Evolutionary conservation across 2,888 invertebrate species (phyloP), one percentile per base, ranked within the genome.

Genomic region (Gastracanthus pulcherrimus): DNA sequence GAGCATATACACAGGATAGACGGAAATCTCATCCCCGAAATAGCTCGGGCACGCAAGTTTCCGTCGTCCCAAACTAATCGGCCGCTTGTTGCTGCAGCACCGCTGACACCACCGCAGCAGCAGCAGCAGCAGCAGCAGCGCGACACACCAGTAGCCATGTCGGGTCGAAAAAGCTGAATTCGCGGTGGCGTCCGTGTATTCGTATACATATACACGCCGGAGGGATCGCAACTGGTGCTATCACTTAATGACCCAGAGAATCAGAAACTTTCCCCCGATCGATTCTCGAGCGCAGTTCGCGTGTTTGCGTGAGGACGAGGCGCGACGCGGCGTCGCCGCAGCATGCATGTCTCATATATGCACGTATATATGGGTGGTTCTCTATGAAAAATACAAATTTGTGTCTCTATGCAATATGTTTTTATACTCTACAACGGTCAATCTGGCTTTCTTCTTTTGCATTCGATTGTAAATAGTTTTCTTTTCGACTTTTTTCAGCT

Each of bases 231-330:
- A 76, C 64, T 76, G 70, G 75, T 76, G 70, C 51, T 75, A 64
- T 64, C 75, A 75, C 70, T 80, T 70, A 80, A 76, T 80, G 69
- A 76, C 70, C 71, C 71, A 80, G 51, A 80, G 51, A 80, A 74
- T 70, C 55, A 19, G 55, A 76, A 80, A 71, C 51, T 71, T 80
- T 64, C 23, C 48, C 19, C 51, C 45, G 69, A 80, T 80, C 74
- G 62, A 76, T 76, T 16, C 23, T 9, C 36, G 64, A 26, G 4
- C 23, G 60, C n/a, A 3, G 34, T 19, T 72, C 48, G 45, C 62
- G 72, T 60, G 48, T 34, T 19, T 69, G 36, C 23, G 70, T 23
- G 34, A n/a, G 70, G n/a, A n/a, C n/a, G n/a, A n/a, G n/a, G n/a
- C n/a, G n/a, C n/a, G n/a, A n/a, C n/a, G n/a, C n/a, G n/a, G n/a